Conservation (phyloP, 2,113 vertebrate species). For the Gobius niger region DNA sequence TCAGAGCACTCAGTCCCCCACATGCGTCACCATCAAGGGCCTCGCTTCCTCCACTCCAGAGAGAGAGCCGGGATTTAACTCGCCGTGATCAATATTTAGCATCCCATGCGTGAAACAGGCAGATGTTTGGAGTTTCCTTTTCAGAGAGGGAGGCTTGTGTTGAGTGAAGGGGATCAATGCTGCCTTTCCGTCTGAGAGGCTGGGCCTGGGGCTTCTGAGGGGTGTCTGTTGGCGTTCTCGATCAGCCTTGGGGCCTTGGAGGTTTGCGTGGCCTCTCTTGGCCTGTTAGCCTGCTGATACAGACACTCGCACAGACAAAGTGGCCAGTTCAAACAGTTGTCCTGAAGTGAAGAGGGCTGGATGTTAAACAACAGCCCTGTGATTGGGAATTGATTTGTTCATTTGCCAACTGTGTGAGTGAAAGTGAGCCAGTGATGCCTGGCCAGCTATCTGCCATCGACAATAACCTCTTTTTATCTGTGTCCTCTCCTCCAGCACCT, state of each 20-base stretch:
- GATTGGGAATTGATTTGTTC: slow-evolving; percentile 82
- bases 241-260: slow-evolving; percentile 50
- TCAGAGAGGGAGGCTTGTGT: slow-evolving; percentile 75
- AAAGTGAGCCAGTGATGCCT: slow-evolving; percentile 72
- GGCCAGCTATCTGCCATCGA: slow-evolving; percentile 65
- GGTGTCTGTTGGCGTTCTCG: slow-evolving; percentile 62
- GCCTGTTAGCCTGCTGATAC: slow-evolving; percentile 70
- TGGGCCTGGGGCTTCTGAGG: slow-evolving; percentile 60
- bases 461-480: slow-evolving; percentile 62
- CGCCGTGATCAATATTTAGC: slow-evolving; percentile 91
- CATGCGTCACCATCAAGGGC: slow-evolving; percentile 40
- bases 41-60: slow-evolving; percentile 54
- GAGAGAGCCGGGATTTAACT: slow-evolving; percentile 84
- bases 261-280: slow-evolving; percentile 63
- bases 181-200: slow-evolving; percentile 70
- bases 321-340: slow-evolving; percentile 70
- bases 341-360: slow-evolving; percentile 70
- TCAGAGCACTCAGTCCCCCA: slow-evolving; percentile 61
- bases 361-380: slow-evolving; percentile 78
- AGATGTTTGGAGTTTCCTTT: slow-evolving; percentile 96
- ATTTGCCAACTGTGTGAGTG: slow-evolving; percentile 75
- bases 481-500: slow-evolving; percentile 82
- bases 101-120: slow-evolving; percentile 95
- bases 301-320: slow-evolving; percentile 63
- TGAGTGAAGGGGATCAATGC: slow-evolving; percentile 89